A percentile compares a stretch with the other conserved stretches of the same genome.
phyloP scores from a whole-genome alignment of 1,140 invertebrate species.

The Rhynchophorus ferrugineus region DNA sequence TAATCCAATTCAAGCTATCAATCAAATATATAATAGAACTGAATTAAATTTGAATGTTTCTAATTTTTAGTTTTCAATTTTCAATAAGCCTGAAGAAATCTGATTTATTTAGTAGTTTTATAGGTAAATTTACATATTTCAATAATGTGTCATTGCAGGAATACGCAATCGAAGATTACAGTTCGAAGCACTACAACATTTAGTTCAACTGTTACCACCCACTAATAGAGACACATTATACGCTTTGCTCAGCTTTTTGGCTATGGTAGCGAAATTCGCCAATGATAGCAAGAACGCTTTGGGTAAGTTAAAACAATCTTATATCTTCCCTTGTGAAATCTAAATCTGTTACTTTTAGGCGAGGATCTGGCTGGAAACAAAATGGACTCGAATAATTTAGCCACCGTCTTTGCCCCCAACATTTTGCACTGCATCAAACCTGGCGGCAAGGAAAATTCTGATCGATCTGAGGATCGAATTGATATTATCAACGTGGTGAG shows the following conservation, averaged over 20 bases:
- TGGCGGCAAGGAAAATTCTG: slow-evolving; percentile 49
- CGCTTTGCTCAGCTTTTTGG: slow-evolving; percentile 72
- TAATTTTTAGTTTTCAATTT: too few species aligned
- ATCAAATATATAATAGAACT: too few species aligned
- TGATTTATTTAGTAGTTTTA: background rate
- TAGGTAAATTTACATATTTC: slow-evolving; percentile 5
- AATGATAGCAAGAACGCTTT: slow-evolving; percentile 46
- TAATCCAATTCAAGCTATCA: too few species aligned
- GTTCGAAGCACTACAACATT: slow-evolving; percentile 72
- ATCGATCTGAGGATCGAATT: slow-evolving; percentile 69
- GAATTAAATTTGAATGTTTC: too few species aligned
- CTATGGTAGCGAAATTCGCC: slow-evolving; percentile 66
- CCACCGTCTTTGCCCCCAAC: slow-evolving; percentile 89
- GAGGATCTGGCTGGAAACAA: slow-evolving; percentile 74
- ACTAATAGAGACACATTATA: slow-evolving; percentile 83
- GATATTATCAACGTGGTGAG: slow-evolving; percentile 86
- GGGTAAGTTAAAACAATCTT: slow-evolving; percentile 5
- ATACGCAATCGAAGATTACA: slow-evolving; percentile 74
- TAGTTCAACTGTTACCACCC: slow-evolving; percentile 76
- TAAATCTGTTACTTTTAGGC: slow-evolving; percentile 37
- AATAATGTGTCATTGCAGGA: slow-evolving; percentile 45
- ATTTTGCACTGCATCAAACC: slow-evolving; percentile 73
- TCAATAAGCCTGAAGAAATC: background rate
- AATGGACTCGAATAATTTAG: slow-evolving; percentile 87
- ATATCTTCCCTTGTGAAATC: too few species aligned